Base-by-base conservation (phyloP, 2,113 vertebrate genomes). In the Megaleporinus macrocephalus region DNA sequence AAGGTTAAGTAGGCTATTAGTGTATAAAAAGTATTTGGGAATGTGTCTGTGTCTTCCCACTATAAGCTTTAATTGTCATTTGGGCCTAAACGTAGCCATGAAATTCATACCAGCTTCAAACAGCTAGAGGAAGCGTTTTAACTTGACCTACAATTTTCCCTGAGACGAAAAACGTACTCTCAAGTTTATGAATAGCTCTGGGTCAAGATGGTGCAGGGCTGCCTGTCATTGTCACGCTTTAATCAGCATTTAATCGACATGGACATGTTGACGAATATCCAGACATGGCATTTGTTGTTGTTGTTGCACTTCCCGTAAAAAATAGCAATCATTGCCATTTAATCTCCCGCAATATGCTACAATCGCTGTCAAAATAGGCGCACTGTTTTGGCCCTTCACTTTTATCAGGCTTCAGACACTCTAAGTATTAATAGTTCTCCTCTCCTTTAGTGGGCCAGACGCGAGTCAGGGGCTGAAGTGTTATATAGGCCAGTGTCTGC, bases 401-500 rank as follows among this genome's bases (percentile, higher is more conserved):
- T 59, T 73, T 26, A 66, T 77, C 61, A 36, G 59, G 73, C 51
- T 29, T 68, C 7, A 70, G 22, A 62, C 62, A 47, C 55, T 82
- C 30, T 49, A 66, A 55, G 30, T 72, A 73, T 83, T 80, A 26
- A 44, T 27, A 76, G 65, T 66, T 81, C 73, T 49, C 27, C 33
- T 82, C 75, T 33, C 59, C 44, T 62, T 83, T 82, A 65, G n/a
- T 82, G 73, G 88, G 69, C 73, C 76, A 71, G 66, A 80, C 76
- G 62, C 59, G 62, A 79, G 77, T 83, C 72, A 88, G 36, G 33
- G 55, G 55, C 55, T 76, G 73, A 80, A 72, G 53, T 63, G 20
- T 80, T 62, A 84, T 83, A 70, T 87, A 83, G 87, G 87, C 72
- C 85, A 86, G 29, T 44, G 78, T 81, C 76, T 85, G 80, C 75